phyloP scores from a whole-genome alignment of 2,113 vertebrate genomes.

The Sclerurus mexicanus region DNA sequence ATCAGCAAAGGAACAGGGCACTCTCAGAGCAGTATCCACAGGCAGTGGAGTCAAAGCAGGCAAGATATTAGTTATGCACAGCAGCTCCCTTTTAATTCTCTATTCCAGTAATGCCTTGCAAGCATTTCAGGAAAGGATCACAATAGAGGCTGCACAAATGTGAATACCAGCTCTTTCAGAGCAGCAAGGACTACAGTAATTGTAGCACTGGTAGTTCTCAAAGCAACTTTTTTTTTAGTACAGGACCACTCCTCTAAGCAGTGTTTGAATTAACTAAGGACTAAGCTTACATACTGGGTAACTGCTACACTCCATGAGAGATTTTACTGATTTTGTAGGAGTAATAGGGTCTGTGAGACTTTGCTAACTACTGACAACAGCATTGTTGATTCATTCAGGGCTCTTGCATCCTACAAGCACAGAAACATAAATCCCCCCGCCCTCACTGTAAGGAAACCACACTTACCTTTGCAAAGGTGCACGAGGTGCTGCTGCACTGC shows the following conservation, averaged over 20 bases:
- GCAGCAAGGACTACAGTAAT: not conserved
- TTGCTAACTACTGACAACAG: not conserved
- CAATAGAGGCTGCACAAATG: not conserved
- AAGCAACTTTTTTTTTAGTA: not conserved
- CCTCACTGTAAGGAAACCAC: not conserved
- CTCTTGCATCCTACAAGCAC: not conserved
- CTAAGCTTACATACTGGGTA: not conserved
- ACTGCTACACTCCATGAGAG: fast-evolving
- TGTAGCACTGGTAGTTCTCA: not conserved
- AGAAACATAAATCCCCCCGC: not conserved
- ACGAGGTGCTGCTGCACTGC: not conserved
- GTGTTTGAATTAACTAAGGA: not conserved
- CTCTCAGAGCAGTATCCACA: not conserved
- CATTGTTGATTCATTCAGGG: not conserved
- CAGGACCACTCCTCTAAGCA: not conserved
- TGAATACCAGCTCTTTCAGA: not conserved
- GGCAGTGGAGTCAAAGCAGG: not conserved
- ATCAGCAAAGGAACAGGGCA: not conserved
- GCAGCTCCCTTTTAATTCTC: slow-evolving; percentile 5
- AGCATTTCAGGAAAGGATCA: not conserved
- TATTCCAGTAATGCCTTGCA: not conserved
- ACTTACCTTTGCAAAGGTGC: not conserved
- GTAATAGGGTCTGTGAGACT: not conserved
- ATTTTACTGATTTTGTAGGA: not conserved
- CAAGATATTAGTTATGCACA: not conserved